phyloP scores from a whole-genome alignment of 2,888 invertebrate species.

The Metopia argyrocephala region DNA sequence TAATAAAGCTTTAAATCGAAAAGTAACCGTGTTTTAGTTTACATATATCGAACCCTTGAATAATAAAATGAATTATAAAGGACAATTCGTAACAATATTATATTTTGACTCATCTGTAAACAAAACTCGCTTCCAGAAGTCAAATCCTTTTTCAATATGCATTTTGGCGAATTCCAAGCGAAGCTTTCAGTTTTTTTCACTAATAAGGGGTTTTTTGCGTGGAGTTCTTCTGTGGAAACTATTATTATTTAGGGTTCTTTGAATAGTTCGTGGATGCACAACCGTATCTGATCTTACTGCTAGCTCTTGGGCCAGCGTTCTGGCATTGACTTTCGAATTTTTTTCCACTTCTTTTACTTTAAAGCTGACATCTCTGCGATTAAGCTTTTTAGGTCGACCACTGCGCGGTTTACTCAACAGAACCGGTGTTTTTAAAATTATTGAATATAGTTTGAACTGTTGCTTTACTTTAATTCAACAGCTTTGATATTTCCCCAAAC shows the following conservation, averaged over 20 bases:
- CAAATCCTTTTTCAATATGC: neutral
- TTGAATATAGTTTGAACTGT: conserved; percentile 6
- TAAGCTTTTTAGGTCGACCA: conserved; percentile 35
- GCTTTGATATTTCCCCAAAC: neutral
- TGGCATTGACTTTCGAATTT: conserved; percentile 15
- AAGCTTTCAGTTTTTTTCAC: neutral
- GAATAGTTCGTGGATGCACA: neutral
- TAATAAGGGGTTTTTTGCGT: neutral
- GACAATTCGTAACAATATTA: no score
- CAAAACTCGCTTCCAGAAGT: neutral
- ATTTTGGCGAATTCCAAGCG: neutral
- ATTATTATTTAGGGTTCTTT: neutral
- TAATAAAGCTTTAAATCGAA: no score
- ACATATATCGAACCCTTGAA: no score
- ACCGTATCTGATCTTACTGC: neutral
- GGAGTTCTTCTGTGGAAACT: no score
- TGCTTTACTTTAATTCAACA: conserved; percentile 39
- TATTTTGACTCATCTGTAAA: no score
- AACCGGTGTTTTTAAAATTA: conserved; percentile 22
- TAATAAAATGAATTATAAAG: no score
- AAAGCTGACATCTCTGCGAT: conserved; percentile 26
- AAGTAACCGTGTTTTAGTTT: no score
- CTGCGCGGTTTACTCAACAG: conserved; percentile 29
- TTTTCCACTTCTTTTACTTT: conserved; percentile 46
- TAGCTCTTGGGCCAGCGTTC: neutral